These are phyloP conservation scores for Rhabditoides inermis DNA, from an alignment of 2,888 invertebrate genomes.

Conservation along the genomic window DNA sequence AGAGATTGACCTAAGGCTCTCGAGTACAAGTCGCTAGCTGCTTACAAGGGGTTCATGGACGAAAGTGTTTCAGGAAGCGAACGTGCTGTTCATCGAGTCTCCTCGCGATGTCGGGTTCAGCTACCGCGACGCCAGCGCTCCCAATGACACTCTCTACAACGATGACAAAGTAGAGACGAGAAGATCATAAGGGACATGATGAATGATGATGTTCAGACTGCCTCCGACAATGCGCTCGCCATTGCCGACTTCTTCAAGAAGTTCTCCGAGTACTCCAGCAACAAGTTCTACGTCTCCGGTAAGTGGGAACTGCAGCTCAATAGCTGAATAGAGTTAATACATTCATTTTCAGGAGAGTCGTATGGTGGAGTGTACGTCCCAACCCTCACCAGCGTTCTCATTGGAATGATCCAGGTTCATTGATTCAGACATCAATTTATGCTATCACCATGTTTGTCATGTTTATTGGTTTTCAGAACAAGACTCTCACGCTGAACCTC, in stretches of 20 bases:
- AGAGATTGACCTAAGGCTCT: too few relatives aligned
- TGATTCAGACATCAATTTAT: too few relatives aligned
- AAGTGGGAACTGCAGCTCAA: too few relatives aligned
- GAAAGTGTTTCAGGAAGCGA: slow-evolving; percentile 55
- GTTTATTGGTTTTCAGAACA: slow-evolving; percentile 19
- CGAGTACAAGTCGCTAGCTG: too few relatives aligned
- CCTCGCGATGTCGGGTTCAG: slow-evolving; percentile 59
- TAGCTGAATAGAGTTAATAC: too few relatives aligned
- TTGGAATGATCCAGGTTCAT: too few relatives aligned
- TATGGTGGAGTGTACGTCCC: too few relatives aligned
- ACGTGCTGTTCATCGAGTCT: slow-evolving; percentile 57
- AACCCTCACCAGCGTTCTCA: too few relatives aligned
- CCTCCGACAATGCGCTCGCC: slow-evolving; percentile 55
- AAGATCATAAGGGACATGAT: too few relatives aligned
- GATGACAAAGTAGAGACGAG: slow-evolving; percentile 21
- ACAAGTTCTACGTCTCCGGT: slow-evolving; percentile 51
- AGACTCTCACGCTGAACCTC: slow-evolving; percentile 26
- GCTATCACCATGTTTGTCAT: too few relatives aligned
- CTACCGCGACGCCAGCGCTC: slow-evolving; percentile 45
- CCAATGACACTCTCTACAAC: slow-evolving; percentile 23
- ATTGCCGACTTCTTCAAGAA: slow-evolving; percentile 55
- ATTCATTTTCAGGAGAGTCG: too few relatives aligned
- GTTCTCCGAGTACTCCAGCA: slow-evolving; percentile 54
- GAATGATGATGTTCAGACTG: slow-evolving; percentile 48
- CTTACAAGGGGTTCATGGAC: too few relatives aligned